phyloP scores from a whole-genome alignment of 1,140 invertebrate genomes.

The Semibalanus balanoides region DNA sequence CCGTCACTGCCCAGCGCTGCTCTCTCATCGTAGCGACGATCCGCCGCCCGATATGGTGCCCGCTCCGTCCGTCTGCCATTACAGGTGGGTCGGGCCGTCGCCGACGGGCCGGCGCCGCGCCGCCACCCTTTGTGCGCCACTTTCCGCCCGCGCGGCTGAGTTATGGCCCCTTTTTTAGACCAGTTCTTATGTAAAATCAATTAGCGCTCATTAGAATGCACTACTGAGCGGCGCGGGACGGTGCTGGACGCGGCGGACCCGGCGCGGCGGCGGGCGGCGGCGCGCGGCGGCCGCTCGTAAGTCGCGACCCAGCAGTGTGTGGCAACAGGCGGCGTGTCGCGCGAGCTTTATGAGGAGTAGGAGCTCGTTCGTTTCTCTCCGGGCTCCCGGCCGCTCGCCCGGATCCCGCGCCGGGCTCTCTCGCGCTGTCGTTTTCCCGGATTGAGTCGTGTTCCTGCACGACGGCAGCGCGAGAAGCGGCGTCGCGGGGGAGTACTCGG shows the following conservation, averaged over 20 bases:
- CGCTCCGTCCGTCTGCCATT: neutral
- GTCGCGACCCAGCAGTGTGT: neutral
- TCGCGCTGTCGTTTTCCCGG: too few species aligned
- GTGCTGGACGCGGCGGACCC: too few species aligned
- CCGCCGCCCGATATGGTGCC: neutral
- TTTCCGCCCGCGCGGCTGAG: neutral
- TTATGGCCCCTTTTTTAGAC: neutral
- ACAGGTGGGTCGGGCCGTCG: neutral
- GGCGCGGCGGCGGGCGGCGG: too few species aligned
- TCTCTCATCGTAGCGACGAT: neutral
- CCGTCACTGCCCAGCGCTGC: neutral
- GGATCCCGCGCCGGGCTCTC: too few species aligned
- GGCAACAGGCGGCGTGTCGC: neutral
- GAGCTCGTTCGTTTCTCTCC: neutral
- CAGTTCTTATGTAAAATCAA: constrained; percentile 1
- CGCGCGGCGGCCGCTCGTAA: neutral
- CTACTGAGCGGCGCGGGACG: neutral
- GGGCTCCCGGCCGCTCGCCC: neutral
- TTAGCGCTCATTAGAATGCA: constrained; percentile 2
- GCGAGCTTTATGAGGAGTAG: neutral
- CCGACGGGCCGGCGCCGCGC: neutral
- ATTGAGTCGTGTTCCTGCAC: too few species aligned
- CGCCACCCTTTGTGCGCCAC: neutral
- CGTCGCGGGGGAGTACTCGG: too few species aligned
- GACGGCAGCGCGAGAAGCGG: too few species aligned